Conservation (phyloP, 2,797 vertebrate genomes). For the Spinus olivaceus region DNA sequence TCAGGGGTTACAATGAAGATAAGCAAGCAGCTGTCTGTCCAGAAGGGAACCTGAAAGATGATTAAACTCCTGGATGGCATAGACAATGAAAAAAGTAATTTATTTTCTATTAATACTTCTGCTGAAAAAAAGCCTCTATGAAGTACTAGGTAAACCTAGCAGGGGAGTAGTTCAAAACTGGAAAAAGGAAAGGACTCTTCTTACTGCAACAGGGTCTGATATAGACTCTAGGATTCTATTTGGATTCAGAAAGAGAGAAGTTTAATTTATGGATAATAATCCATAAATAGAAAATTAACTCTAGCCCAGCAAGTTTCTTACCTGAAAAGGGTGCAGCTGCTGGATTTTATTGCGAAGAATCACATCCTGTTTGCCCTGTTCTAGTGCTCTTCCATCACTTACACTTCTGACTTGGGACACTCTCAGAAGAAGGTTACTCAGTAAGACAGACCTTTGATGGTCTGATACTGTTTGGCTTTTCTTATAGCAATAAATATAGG, state of each 20-base stretch:
- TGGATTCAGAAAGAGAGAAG: not conserved
- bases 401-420: not conserved
- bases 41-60: not conserved
- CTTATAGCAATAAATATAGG: not conserved
- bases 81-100: not conserved
- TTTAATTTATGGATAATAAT: not conserved
- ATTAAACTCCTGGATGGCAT: not conserved
- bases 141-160: not conserved
- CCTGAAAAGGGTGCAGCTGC: not conserved
- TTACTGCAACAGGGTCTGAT: not conserved
- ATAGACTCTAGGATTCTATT: not conserved
- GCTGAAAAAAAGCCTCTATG: rapidly evolving
- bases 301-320: not conserved
- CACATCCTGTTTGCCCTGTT: not conserved
- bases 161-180: not conserved
- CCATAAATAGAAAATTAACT: not conserved
- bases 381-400: not conserved
- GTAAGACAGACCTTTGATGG: not conserved
- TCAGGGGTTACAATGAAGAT: not conserved
- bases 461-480: not conserved
- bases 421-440: not conserved
- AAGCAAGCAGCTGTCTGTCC: not conserved
- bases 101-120: not conserved
- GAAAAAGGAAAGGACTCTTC: not conserved
- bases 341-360: rapidly evolving